Evolutionary conservation across 2,888 invertebrate genomes (phyloP).

Genomic region (Azorinus chamasolen): DNA sequence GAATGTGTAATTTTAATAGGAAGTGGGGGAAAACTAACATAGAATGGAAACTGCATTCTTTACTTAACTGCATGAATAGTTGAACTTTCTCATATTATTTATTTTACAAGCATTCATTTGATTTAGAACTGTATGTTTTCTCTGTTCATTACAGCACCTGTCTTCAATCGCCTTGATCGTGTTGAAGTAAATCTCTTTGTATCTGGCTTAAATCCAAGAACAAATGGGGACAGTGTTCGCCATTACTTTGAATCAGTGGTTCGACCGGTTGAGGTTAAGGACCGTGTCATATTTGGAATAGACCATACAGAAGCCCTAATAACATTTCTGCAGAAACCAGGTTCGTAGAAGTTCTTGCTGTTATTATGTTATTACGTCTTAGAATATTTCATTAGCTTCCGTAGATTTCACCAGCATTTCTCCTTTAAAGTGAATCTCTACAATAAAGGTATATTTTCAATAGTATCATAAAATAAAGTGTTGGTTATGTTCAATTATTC

Average conservation of each 20-base stretch:
- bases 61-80: no score
- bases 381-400: no score
- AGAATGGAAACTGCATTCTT: no score
- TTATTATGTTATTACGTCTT: no score
- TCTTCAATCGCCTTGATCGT: slow-evolving; percentile 42
- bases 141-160: slow-evolving; percentile 28
- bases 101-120: no score
- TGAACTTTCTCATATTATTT: neutral
- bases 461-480: no score
- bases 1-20: no score
- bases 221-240: slow-evolving; percentile 40
- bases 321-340: slow-evolving; percentile 52
- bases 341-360: slow-evolving; percentile 23
- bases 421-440: no score
- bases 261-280: slow-evolving; percentile 51
- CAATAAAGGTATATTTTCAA: no score
- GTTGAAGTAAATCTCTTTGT: slow-evolving; percentile 44
- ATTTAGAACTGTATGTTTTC: neutral
- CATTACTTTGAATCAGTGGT: slow-evolving; percentile 56
- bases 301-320: slow-evolving; percentile 58
- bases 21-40: no score
- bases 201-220: slow-evolving; percentile 53
- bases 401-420: no score
- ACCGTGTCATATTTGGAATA: slow-evolving; percentile 49
- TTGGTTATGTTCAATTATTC: no score